phyloP scores from a whole-genome alignment of 2,888 invertebrate species.

The Pachydiplax longipennis region DNA sequence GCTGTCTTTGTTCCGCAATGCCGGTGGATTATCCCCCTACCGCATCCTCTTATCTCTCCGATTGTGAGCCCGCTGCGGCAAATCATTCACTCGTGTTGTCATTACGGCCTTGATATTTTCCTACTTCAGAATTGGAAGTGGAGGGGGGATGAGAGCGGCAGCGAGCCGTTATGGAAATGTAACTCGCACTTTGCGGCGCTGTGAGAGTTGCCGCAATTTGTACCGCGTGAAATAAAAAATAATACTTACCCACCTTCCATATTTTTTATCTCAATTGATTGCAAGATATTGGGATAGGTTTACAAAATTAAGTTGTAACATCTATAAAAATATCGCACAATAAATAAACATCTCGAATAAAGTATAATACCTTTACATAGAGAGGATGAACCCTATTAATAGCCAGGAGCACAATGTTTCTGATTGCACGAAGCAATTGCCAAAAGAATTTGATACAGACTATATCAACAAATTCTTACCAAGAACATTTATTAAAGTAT shows the following conservation, averaged over 20 bases:
- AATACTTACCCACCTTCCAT: neutral
- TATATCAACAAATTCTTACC: no score
- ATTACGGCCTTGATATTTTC: slow-evolving; percentile 43
- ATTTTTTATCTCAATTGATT: no score
- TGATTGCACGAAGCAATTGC: no score
- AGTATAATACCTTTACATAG: no score
- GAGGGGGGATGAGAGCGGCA: slow-evolving; percentile 32
- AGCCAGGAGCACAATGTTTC: no score
- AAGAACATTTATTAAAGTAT: no score
- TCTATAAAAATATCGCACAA: no score
- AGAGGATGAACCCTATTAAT: no score
- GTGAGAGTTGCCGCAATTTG: slow-evolving; percentile 13
- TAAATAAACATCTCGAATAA: no score
- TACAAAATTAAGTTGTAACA: no score
- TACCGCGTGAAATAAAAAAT: slow-evolving; percentile 16
- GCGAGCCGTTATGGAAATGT: neutral
- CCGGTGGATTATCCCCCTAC: slow-evolving; percentile 39
- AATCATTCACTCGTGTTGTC: slow-evolving; percentile 39
- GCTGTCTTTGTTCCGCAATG: slow-evolving; percentile 14
- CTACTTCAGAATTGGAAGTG: slow-evolving; percentile 36
- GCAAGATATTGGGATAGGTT: no score
- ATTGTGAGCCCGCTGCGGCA: slow-evolving; percentile 34
- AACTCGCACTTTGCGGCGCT: slow-evolving; percentile 23
- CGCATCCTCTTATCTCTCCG: slow-evolving; percentile 41
- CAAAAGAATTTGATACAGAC: no score